phyloP scores from a whole-genome alignment of 2,113 vertebrate genomes.

The Maccullochella peelii region DNA sequence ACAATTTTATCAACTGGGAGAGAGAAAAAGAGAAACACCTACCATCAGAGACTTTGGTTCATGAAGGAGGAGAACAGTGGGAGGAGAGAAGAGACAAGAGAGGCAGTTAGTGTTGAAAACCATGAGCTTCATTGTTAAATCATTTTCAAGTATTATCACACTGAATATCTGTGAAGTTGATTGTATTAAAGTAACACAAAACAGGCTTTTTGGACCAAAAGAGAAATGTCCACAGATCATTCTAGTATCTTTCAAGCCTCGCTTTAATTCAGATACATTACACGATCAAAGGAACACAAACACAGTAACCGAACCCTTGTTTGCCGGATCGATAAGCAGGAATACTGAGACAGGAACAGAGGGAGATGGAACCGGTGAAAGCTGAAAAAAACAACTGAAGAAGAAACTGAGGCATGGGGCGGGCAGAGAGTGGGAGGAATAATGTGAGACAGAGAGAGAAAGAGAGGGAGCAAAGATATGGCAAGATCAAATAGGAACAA shows the following conservation, averaged over 20 bases:
- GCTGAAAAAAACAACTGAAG: background rate
- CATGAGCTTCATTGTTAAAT: background rate
- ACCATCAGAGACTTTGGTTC: constrained; percentile 78
- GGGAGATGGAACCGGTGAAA: background rate
- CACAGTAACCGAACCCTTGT: constrained; percentile 20
- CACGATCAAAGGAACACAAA: constrained; percentile 33
- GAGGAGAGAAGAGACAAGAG: constrained; percentile 48
- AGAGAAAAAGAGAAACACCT: constrained; percentile 46
- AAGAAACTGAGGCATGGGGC: constrained; percentile 15
- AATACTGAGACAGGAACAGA: constrained; percentile 1
- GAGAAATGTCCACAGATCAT: background rate
- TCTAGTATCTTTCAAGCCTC: background rate
- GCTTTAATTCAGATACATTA: constrained; percentile 10
- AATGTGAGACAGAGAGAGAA: constrained; percentile 27
- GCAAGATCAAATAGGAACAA: constrained; percentile 62
- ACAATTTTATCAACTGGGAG: background rate
- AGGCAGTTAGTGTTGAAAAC: constrained; percentile 51
- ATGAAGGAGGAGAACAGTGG: constrained; percentile 1
- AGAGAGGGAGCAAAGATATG: constrained; percentile 32
- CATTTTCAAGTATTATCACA: background rate
- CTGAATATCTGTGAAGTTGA: background rate
- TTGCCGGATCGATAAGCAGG: constrained; percentile 37
- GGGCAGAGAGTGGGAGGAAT: constrained; percentile 69
- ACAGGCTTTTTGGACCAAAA: background rate
- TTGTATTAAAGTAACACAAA: background rate